Evolutionary conservation across 2,888 invertebrate genomes (phyloP), one percentile per base, ranked within the genome.

Genomic region (Callosobruchus maculatus): DNA sequence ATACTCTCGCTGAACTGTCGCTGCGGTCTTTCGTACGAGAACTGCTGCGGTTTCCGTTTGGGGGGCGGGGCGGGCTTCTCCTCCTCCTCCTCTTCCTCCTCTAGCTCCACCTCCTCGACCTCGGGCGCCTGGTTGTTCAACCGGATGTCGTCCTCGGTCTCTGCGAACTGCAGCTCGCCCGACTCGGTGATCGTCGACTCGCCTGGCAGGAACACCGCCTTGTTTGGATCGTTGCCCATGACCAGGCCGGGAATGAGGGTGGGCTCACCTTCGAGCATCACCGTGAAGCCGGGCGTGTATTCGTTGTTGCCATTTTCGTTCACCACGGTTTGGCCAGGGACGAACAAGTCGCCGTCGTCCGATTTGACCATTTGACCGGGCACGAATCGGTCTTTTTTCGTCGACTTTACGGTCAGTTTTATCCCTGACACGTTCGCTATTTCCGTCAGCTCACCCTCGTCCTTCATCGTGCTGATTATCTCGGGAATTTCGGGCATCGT

Each of bases 211-310:
- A 87, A 87, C 82, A 87, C 85, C 31, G 84, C 84, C 80, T 87
- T 87, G 26, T 88, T 88, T 74, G 87, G 88, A 74, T 91, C 90
- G 81, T 91, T 90, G 83, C 86, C 87, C 87, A 94, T 94, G 26
- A 94, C 92, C 87, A 94, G 93, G 71, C 94, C 94, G 0, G 94
- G 94, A 81, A 94, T 93, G 81, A 95, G 93, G 1, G 93, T 93
- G 0, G 94, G 94, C 0, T 94, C 94, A 71, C 91, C 91, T 84
- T 93, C 93, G 9, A 94, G 93, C 86, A 94, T 91, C 74, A 94
- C 92, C 77, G 93, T 93, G 87, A 94, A 93, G 5, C 94, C 94
- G 0, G 94, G 94, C 69, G 94, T 93, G 83, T 94, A 94, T 77
- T 92, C 90, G 67, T 92, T 91, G 0, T 92, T 92, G 0, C 93